These are phyloP conservation scores for Papilio helenus DNA, from an alignment of 1,140 invertebrate genomes.

Conservation along the genomic window DNA sequence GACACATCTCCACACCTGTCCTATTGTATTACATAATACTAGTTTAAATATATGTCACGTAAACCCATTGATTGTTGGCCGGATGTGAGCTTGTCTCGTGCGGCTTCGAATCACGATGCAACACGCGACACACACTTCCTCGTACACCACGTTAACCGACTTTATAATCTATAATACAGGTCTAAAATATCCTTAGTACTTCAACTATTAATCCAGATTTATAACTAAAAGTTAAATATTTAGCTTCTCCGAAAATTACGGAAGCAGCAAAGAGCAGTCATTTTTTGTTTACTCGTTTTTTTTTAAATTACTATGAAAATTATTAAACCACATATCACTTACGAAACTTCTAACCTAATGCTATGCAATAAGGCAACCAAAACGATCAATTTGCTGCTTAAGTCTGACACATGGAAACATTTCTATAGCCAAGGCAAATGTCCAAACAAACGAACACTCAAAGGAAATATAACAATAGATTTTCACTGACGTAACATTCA, in stretches of 20 bases:
- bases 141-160: background rate
- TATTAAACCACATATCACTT: no score
- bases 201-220: background rate
- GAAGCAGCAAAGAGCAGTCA: no score
- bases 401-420: background rate
- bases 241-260: no score
- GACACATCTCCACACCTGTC: background rate
- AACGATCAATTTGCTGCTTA: background rate
- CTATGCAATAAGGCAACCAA: background rate
- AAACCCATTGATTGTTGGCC: background rate
- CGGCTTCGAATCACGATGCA: conserved; percentile 19
- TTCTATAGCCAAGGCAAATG: background rate
- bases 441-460: background rate
- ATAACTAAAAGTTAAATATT: no score
- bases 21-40: background rate
- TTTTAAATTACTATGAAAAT: no score
- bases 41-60: conserved; percentile 24
- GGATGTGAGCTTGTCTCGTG: background rate
- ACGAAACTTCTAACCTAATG: background rate
- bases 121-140: conserved; percentile 5
- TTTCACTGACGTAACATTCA: background rate
- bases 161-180: background rate
- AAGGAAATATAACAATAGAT: background rate
- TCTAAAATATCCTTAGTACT: background rate
- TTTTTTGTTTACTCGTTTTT: background rate